Evolutionary conservation across 2,113 vertebrate genomes (phyloP).

Genomic region (Chaetodon trifascialis): DNA sequence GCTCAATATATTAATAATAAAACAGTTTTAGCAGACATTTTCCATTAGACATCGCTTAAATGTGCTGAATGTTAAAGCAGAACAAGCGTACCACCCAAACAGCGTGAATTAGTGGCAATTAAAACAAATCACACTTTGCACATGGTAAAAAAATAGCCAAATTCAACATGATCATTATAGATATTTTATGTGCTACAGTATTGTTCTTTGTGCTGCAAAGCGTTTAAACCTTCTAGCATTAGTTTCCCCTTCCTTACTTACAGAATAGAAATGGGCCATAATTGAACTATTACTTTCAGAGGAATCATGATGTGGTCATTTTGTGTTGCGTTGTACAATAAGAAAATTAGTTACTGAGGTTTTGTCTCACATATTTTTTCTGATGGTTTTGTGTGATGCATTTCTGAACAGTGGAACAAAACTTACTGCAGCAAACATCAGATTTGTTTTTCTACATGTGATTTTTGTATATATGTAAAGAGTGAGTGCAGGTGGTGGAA

Average conservation of each 20-base stretch:
- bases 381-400: background rate
- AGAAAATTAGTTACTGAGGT: background rate
- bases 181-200: background rate
- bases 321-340: background rate
- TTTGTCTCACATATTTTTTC: background rate
- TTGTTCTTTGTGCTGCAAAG: slow-evolving; percentile 8
- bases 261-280: background rate
- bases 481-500: background rate
- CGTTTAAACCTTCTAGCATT: background rate
- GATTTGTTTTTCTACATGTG: background rate
- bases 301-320: background rate
- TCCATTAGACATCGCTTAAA: background rate
- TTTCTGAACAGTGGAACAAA: background rate
- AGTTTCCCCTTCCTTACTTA: background rate
- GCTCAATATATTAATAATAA: slow-evolving; percentile 6
- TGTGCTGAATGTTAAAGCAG: background rate
- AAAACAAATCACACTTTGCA: background rate
- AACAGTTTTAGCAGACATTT: background rate
- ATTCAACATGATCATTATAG: background rate
- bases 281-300: background rate
- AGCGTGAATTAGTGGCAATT: background rate
- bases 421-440: background rate
- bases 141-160: background rate
- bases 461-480: slow-evolving; percentile 1
- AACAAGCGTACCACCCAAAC: background rate